These are phyloP conservation scores for Argyresthia albistria DNA, from an alignment of 2,888 invertebrate species.

Conservation along the genomic window DNA sequence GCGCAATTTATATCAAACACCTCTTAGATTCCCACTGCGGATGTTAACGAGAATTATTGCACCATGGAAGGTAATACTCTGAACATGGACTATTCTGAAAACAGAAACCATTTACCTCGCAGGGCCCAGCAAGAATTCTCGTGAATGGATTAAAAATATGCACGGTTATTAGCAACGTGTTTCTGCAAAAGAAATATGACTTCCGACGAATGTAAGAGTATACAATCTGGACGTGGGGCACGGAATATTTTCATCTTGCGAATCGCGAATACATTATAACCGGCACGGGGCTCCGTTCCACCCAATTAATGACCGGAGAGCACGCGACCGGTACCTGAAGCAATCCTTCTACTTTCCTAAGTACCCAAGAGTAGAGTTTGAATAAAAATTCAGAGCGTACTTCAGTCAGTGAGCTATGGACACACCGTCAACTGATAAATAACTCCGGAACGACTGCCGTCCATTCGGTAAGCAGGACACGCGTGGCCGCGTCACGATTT, in stretches of 20 bases:
- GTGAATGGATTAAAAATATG: too few species aligned
- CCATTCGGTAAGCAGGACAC: slow-evolving; percentile 50
- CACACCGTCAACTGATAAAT: slow-evolving; percentile 47
- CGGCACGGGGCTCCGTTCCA: not conserved
- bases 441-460: slow-evolving; percentile 25
- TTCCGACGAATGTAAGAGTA: not conserved
- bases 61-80: not conserved
- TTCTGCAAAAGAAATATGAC: too few species aligned
- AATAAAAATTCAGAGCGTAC: slow-evolving; percentile 37
- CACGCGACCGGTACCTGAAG: not conserved
- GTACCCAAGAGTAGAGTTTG: slow-evolving; percentile 13
- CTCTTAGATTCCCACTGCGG: slow-evolving; percentile 3
- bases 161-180: too few species aligned
- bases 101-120: too few species aligned
- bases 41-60: slow-evolving; percentile 1
- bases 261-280: slow-evolving; percentile 4
- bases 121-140: too few species aligned
- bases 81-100: not conserved
- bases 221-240: not conserved
- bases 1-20: slow-evolving; percentile 6
- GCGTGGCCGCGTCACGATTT: slow-evolving; percentile 52
- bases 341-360: not conserved
- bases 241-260: slow-evolving; percentile 3
- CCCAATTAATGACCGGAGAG: not conserved
- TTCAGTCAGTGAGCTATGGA: slow-evolving; percentile 32